A percentile compares a stretch with the other conserved stretches of the same genome.
Evolutionary conservation across 2,888 invertebrate species (phyloP).

Genomic region (Plagodis dolabraria): DNA sequence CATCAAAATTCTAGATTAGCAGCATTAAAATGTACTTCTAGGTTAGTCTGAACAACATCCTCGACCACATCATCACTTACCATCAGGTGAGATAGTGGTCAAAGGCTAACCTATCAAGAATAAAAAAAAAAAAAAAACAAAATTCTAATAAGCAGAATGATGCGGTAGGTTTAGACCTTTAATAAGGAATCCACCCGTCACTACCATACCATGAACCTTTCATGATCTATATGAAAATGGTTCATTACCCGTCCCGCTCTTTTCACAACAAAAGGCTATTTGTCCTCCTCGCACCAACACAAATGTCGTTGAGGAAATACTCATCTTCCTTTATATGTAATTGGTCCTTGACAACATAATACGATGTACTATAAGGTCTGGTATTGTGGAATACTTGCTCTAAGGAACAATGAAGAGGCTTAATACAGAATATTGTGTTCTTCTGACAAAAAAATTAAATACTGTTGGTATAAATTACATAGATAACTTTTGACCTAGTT

Average conservation of each 20-base stretch:
- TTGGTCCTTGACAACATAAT: slow-evolving; percentile 39
- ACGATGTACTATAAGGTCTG: slow-evolving; percentile 16
- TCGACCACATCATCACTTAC: too few relatives aligned
- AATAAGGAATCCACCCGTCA: slow-evolving; percentile 32
- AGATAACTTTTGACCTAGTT: too few relatives aligned
- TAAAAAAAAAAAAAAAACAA: too few relatives aligned
- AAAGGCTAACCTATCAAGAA: too few relatives aligned
- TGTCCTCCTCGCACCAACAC: slow-evolving; percentile 31
- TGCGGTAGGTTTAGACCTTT: slow-evolving; percentile 8
- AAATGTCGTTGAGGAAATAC: slow-evolving; percentile 24
- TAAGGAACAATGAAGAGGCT: neutral
- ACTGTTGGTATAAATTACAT: too few relatives aligned
- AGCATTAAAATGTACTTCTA: too few relatives aligned
- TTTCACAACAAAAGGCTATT: slow-evolving; percentile 31
- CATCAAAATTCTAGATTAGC: too few relatives aligned
- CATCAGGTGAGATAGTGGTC: too few relatives aligned
- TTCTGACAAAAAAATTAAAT: too few relatives aligned
- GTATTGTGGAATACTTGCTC: slow-evolving; percentile 1
- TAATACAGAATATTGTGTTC: too few relatives aligned
- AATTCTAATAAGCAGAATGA: too few relatives aligned
- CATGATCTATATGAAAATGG: slow-evolving; percentile 37
- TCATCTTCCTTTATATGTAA: slow-evolving; percentile 32
- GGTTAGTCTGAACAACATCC: too few relatives aligned
- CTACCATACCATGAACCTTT: slow-evolving; percentile 24
- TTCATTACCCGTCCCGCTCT: slow-evolving; percentile 37